These are phyloP conservation scores for Chitala chitala DNA, from an alignment of 2,113 vertebrate genomes.

Conservation along the genomic window DNA sequence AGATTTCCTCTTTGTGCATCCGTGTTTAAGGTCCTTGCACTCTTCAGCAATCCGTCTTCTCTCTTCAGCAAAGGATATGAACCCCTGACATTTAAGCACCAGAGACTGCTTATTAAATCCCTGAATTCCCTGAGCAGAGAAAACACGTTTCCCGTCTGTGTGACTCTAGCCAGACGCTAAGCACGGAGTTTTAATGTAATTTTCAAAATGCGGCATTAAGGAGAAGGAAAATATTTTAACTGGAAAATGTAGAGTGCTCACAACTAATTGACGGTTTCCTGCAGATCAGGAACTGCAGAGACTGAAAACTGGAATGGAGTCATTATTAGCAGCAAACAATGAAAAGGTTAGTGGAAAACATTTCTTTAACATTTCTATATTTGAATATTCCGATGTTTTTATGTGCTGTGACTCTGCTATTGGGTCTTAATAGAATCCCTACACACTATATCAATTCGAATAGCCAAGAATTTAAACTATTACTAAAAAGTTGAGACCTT, in stretches of 20 bases:
- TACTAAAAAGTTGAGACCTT: not conserved
- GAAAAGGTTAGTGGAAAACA: slow-evolving; percentile 74
- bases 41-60: not conserved
- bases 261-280: slow-evolving; percentile 36
- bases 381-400: not conserved
- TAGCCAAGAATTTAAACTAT: not conserved
- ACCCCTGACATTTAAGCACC: not conserved
- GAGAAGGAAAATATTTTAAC: slow-evolving; percentile 14
- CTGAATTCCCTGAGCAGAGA: not conserved
- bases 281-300: slow-evolving; percentile 86
- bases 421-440: not conserved
- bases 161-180: not conserved
- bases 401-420: too few species aligned
- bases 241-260: not conserved
- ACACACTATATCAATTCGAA: not conserved
- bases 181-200: not conserved
- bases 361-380: not conserved
- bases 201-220: not conserved
- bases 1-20: not conserved
- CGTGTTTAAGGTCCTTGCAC: too few species aligned
- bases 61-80: not conserved
- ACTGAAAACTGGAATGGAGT: slow-evolving; percentile 84
- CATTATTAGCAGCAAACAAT: slow-evolving; percentile 77
- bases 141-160: not conserved
- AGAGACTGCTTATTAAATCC: slow-evolving; percentile 1